A percentile compares a stretch with the other conserved stretches of the same genome.
Conservation (phyloP, 2,888 invertebrate species). For the Colletes collaris region DNA sequence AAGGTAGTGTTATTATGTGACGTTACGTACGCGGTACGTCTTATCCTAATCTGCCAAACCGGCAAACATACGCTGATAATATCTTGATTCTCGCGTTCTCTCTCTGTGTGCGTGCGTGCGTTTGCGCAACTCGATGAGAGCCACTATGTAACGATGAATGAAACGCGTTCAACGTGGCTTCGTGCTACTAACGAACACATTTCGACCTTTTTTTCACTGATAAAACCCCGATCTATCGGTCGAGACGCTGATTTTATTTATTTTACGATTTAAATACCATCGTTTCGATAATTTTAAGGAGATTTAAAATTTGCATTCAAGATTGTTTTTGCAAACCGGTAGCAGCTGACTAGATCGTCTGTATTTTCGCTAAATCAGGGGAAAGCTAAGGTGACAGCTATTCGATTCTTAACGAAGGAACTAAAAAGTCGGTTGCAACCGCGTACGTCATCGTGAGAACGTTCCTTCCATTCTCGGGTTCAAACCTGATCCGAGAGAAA, state of each 20-base stretch:
- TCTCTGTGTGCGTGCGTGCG: constrained; percentile 18
- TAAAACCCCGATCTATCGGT: too few relatives aligned
- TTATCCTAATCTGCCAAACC: constrained; percentile 59
- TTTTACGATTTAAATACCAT: too few relatives aligned
- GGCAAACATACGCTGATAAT: constrained; percentile 41
- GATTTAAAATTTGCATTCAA: too few relatives aligned
- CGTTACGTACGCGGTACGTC: constrained; percentile 51
- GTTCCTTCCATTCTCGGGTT: constrained; percentile 59
- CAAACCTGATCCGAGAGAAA: constrained; percentile 66
- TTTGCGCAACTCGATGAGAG: constrained; percentile 3
- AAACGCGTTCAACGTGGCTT: constrained; percentile 42
- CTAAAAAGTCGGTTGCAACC: constrained; percentile 52
- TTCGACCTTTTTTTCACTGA: too few relatives aligned
- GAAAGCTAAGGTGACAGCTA: constrained; percentile 53
- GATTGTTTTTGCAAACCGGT: too few relatives aligned
- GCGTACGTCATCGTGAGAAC: constrained; percentile 60
- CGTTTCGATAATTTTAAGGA: too few relatives aligned
- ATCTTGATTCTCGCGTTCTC: constrained; percentile 31
- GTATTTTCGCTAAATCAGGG: constrained; percentile 45
- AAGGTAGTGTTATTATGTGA: constrained; percentile 53
- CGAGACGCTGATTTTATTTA: too few relatives aligned
- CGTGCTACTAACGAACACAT: background rate
- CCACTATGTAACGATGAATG: constrained; percentile 41
- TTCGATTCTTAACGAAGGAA: constrained; percentile 44
- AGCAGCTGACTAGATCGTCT: too few relatives aligned